Base-by-base conservation (phyloP, 1,140 invertebrate species). In the Apis dorsata region DNA sequence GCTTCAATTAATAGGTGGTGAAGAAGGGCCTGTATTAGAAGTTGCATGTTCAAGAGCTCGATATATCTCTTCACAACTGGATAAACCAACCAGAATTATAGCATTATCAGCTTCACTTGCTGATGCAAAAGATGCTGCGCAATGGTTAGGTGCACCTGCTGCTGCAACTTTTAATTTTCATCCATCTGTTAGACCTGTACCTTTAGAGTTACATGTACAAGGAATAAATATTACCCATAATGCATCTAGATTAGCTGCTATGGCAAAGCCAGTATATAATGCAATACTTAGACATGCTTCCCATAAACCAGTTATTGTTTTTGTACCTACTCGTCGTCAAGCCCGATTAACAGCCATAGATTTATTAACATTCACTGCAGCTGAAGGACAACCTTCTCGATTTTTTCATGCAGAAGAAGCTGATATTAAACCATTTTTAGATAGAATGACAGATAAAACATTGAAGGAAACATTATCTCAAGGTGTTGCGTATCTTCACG, bases 141-240 rank as follows among this genome's bases (percentile, higher is more conserved):
- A 99, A 91, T 99, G 99, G 99, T 94, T 99, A 3, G 99, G 99
- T 24, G 99, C 98, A 90, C 97, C 96, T 85, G 96, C 98, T 9
- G 98, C 98, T 84, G 96, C 96, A 53, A 98, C 98, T 1, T 99
- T 99, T 93, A 99, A 99, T 94, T 99, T 99, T 93, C 98, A 99
- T 93, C 99, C 99, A 0, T 99, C 98, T 91, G 99, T 99, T 13
- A 95, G 99, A 28, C 99, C 99, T 13, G 95, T 99, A 53, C 98
- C 98, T 0, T 93, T 99, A 11, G 99, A 99, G 93, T 94, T 99
- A 49, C 98, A 99, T 90, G 98, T 99, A 70, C 94, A 97, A 95
- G 98, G 99, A 17, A 98, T 99, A 92, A 99, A 99, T 94, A 98
- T 99, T 19, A 99, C 98, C 0, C 99, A 99, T 94, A 99, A 99